These are phyloP conservation scores for Nannobrachium achirus DNA, from an alignment of 2,113 vertebrate genomes.

Conservation along the genomic window DNA sequence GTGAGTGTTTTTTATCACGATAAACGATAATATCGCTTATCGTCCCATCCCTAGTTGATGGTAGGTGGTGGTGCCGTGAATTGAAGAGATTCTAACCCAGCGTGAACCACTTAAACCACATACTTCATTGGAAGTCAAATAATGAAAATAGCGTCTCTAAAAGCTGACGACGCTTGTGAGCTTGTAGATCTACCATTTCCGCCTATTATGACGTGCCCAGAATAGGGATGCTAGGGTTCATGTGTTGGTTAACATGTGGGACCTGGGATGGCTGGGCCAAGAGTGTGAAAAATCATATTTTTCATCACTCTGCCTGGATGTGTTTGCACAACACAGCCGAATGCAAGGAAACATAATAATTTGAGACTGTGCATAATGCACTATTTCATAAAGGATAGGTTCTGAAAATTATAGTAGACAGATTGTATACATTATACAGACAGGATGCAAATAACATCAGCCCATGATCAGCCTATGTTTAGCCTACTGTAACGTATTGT, in stretches of 20 bases:
- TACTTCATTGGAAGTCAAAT: too few species aligned
- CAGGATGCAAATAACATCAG: constrained; percentile 18
- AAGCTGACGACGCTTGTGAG: too few species aligned
- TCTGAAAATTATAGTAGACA: constrained; percentile 24
- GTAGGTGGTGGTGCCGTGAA: constrained; percentile 11
- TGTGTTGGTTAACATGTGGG: not conserved
- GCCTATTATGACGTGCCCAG: too few species aligned
- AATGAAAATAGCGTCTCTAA: too few species aligned
- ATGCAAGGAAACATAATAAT: constrained; percentile 33
- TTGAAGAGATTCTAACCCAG: not conserved
- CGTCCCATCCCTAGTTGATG: too few species aligned
- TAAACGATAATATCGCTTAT: too few species aligned
- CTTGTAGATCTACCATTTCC: too few species aligned
- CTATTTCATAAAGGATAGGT: constrained; percentile 3
- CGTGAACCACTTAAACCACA: too few species aligned
- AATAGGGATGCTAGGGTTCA: constrained; percentile 3
- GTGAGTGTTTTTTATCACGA: too few species aligned
- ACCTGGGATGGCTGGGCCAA: not conserved
- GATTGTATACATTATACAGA: constrained; percentile 19
- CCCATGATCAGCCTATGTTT: constrained; percentile 8
- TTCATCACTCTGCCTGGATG: constrained; percentile 41
- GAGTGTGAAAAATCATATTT: constrained; percentile 1
- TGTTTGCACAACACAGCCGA: constrained; percentile 40
- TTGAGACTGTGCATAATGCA: constrained; percentile 8
- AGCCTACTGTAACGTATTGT: not conserved